These are phyloP conservation scores for Nemopilema nomurai DNA, from an alignment of 30 jellyfish, hydroid and myxozoan species.

Conservation along the genomic window DNA sequence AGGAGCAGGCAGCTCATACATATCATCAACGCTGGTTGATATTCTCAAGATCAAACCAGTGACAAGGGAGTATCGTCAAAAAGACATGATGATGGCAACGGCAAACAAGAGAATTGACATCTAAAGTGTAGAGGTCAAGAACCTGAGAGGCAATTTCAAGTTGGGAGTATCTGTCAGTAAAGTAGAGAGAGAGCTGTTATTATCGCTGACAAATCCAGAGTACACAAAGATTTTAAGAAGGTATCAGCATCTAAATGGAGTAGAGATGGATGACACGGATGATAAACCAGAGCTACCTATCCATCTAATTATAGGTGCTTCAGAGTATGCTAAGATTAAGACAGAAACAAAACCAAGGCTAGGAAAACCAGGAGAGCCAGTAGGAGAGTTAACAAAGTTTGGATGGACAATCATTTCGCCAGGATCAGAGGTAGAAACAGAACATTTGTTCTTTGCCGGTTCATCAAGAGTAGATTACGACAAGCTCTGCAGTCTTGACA, in stretches of 20 bases:
- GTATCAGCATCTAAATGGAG: constrained; percentile 42
- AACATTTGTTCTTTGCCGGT: constrained; percentile 34
- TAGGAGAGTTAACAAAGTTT: neutral
- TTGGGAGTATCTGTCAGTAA: constrained; percentile 52
- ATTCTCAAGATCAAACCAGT: constrained; percentile 26
- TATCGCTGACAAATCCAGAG: constrained; percentile 49
- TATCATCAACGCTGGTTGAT: constrained; percentile 60
- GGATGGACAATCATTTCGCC: constrained; percentile 25
- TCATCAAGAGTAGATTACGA: constrained; percentile 53
- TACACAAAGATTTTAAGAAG: constrained; percentile 10
- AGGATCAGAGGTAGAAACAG: constrained; percentile 16
- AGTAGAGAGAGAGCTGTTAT: constrained; percentile 49
- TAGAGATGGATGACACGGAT: constrained; percentile 46
- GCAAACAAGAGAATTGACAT: constrained; percentile 53
- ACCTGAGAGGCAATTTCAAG: constrained; percentile 42
- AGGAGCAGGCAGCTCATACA: constrained; percentile 77
- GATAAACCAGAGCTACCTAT: constrained; percentile 12
- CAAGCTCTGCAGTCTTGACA: constrained; percentile 74
- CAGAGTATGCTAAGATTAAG: constrained; percentile 23
- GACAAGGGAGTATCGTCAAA: constrained; percentile 45
- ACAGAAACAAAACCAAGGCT: neutral
- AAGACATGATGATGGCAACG: constrained; percentile 73
- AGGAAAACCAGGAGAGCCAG: constrained; percentile 13
- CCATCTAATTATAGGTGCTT: constrained; percentile 25
- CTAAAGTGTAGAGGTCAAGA: constrained; percentile 31